Evolutionary conservation across 2,888 invertebrate species (phyloP), one percentile per base, ranked within the genome.

Genomic region (Drosophila parthenogenetica): DNA sequence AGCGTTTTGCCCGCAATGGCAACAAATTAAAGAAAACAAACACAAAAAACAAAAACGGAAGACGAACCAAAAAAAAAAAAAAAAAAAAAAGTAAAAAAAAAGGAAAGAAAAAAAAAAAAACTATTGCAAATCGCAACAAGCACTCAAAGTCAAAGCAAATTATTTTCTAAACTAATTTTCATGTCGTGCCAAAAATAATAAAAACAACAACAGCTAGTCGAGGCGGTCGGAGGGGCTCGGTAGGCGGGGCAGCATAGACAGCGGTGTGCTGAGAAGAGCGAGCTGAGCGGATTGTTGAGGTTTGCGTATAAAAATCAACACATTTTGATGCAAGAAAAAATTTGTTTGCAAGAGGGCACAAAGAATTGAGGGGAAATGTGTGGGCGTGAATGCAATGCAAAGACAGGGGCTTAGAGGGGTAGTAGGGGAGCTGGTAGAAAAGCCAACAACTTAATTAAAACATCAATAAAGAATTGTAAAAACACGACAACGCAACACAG

Each of bases 91-190:
- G 39, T 11, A 53, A 46, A 39, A 11, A 42, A n/a, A 11, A 32
- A 49, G 10, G 17, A 43, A 35, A 46, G 16, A 39, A n/a, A 10
- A 43, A 35, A 48, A 54, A 48, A 51, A 59, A 62, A 64, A 61
- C 19, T 42, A 72, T 65, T 62, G 81, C 87, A 87, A 81, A 83
- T 86, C 69, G 84, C 84, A 87, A 75, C 87, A 81, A 87, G 84
- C 83, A 87, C 87, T 84, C 83, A 87, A 81, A 84, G 83, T 87
- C 87, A 87, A 84, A 87, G 87, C 82, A 73, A 87, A 84, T 84
- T 87, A 84, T 82, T 77, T 87, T 84, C 86, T 87, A 81, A 86
- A 86, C 88, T 85, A 79, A 84, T 84, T 87, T 85, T 87, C 88
- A 66, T 87, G 83, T 79, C 81, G 85, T 87, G 88, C 85, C 85